Conservation (phyloP, 2,888 invertebrate genomes). For the Agrochola macilenta region DNA sequence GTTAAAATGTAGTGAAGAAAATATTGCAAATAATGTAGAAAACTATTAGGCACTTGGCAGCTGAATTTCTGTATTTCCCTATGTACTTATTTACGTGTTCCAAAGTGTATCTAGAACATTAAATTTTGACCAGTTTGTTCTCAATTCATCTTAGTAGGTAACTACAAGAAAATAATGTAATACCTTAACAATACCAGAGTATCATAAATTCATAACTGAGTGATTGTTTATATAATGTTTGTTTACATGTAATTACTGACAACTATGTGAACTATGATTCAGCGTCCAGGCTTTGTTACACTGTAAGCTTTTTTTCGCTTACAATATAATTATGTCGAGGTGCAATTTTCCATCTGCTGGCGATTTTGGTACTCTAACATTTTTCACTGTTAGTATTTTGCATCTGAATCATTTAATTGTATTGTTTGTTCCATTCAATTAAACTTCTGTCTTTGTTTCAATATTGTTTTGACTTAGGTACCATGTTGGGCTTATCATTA, state of each 20-base stretch:
- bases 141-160: neutral
- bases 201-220: slow-evolving; percentile 51
- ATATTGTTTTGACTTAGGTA: neutral
- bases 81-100: neutral
- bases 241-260: slow-evolving; percentile 56
- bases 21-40: neutral
- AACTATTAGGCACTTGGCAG: neutral
- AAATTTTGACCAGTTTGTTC: neutral
- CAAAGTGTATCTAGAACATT: neutral
- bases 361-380: neutral
- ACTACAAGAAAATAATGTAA: slow-evolving; percentile 7
- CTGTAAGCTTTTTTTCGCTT: slow-evolving; percentile 14
- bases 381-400: neutral
- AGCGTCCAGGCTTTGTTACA: slow-evolving; percentile 22
- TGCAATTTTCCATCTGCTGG: neutral
- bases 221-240: slow-evolving; percentile 54
- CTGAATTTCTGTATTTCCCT: neutral
- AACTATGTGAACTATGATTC: slow-evolving; percentile 64
- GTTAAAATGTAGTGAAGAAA: neutral
- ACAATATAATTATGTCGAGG: no score
- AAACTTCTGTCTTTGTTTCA: neutral
- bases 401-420: neutral
- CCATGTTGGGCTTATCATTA: neutral
- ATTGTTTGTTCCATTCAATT: neutral
- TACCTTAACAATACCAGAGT: slow-evolving; percentile 51